A percentile compares a stretch with the other conserved stretches of the same genome.
These are phyloP conservation scores for Serripes groenlandicus DNA, from an alignment of 2,888 invertebrate genomes.

Conservation along the genomic window DNA sequence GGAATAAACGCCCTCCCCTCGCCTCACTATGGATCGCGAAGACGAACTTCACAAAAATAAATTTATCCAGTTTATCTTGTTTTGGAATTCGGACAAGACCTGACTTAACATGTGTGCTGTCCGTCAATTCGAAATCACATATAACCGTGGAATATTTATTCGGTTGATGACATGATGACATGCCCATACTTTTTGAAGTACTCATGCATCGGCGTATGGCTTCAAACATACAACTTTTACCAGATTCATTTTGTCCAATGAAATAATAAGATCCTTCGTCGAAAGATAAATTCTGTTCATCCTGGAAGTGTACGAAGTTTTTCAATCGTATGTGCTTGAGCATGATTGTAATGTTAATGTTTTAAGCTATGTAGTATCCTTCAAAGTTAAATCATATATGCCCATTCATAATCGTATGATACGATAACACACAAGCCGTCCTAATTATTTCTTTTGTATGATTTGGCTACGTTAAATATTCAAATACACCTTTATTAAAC, in stretches of 20 bases:
- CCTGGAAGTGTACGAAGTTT: conserved; percentile 12
- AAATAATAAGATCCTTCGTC: conserved; percentile 6
- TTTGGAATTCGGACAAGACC: background rate
- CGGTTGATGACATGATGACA: background rate
- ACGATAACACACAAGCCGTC: no score
- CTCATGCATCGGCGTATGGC: conserved; percentile 14
- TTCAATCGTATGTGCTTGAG: background rate
- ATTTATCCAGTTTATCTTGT: background rate
- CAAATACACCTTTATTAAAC: no score
- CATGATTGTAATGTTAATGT: conserved; percentile 8
- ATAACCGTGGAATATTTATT: background rate
- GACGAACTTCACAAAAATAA: background rate
- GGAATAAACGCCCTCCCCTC: background rate
- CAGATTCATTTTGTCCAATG: conserved; percentile 24
- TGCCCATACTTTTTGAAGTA: background rate
- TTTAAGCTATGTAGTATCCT: background rate
- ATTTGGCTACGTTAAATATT: no score
- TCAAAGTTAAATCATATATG: background rate
- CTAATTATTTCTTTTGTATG: no score
- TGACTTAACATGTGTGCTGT: background rate
- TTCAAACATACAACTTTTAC: conserved; percentile 5
- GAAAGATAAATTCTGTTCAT: conserved; percentile 6
- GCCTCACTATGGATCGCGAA: background rate
- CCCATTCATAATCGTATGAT: background rate
- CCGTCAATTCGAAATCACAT: background rate